phyloP scores from a whole-genome alignment of 2,888 invertebrate genomes.

The Troglohyphantes excavatus region DNA sequence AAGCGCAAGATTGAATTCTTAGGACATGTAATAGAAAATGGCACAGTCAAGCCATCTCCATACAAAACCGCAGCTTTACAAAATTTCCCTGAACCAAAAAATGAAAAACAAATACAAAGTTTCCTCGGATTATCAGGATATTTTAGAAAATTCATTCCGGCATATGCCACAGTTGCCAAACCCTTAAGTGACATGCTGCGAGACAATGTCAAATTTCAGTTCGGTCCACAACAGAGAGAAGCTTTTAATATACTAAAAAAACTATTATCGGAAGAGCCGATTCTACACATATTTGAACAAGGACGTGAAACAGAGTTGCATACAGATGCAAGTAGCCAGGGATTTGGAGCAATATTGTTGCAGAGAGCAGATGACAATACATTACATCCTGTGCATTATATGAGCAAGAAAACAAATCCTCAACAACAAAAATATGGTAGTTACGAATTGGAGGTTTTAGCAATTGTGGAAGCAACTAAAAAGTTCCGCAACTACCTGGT shows the following conservation, averaged over 20 bases:
- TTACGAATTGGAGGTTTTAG: conserved; percentile 22
- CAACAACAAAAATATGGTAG: conserved; percentile 26
- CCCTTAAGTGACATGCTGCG: conserved; percentile 47
- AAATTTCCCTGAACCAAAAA: not conserved
- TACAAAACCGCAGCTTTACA: not conserved
- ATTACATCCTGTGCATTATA: conserved; percentile 16
- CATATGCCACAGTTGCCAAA: conserved; percentile 28
- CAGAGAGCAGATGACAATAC: not conserved
- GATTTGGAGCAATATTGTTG: not conserved
- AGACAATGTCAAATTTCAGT: conserved; percentile 20
- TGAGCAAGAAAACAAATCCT: not conserved
- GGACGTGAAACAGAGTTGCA: not conserved
- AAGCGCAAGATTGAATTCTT: conserved; percentile 5
- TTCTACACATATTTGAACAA: conserved; percentile 17
- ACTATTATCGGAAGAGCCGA: conserved; percentile 4
- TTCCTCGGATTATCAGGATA: conserved; percentile 21
- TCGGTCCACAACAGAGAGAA: not conserved
- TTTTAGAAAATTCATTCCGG: conserved; percentile 50
- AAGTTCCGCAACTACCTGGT: conserved; percentile 1
- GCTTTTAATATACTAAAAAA: conserved; percentile 21
- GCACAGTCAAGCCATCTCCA: conserved; percentile 21
- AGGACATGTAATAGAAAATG: conserved; percentile 42
- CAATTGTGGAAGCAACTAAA: not conserved
- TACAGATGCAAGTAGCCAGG: not conserved
- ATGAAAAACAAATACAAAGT: conserved; percentile 10